These are phyloP conservation scores for Capitulum mitella DNA, from an alignment of 2,888 invertebrate species.

Conservation along the genomic window DNA sequence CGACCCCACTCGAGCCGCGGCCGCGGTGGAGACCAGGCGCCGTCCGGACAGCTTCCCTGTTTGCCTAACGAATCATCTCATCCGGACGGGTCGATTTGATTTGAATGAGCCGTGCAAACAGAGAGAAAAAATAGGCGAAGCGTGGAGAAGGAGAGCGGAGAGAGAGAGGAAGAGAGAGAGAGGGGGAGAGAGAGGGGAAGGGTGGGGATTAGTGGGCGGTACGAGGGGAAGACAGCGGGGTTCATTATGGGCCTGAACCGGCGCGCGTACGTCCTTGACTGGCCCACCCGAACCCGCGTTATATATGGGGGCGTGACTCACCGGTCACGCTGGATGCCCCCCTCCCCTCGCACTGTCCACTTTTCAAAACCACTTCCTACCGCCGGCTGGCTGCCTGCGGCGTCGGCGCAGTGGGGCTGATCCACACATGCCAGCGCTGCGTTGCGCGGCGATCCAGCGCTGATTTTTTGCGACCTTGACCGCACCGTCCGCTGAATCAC, in stretches of 20 bases:
- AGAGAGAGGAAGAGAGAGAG: background rate
- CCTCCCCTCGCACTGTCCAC: background rate
- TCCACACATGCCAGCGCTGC: background rate
- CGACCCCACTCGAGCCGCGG: no score
- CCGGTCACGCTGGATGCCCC: background rate
- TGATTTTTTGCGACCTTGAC: background rate
- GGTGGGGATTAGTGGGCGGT: background rate
- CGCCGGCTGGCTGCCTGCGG: background rate
- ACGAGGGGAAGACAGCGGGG: background rate
- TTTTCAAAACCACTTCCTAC: constrained; percentile 4
- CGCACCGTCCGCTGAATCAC: background rate
- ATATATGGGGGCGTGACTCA: background rate
- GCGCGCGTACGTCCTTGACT: background rate
- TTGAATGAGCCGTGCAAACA: background rate
- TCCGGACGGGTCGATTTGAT: background rate
- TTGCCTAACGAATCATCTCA: background rate
- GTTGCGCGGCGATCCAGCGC: background rate
- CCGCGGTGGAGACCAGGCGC: no score
- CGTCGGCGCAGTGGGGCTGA: background rate
- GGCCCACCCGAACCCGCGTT: background rate
- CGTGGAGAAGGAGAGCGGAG: background rate
- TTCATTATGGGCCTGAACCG: background rate
- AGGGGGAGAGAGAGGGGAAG: background rate
- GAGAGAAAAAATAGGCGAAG: no score
- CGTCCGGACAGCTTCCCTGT: no score